Conservation (phyloP, 2,888 invertebrate species). For the Caenorhabditis macrosperma region DNA sequence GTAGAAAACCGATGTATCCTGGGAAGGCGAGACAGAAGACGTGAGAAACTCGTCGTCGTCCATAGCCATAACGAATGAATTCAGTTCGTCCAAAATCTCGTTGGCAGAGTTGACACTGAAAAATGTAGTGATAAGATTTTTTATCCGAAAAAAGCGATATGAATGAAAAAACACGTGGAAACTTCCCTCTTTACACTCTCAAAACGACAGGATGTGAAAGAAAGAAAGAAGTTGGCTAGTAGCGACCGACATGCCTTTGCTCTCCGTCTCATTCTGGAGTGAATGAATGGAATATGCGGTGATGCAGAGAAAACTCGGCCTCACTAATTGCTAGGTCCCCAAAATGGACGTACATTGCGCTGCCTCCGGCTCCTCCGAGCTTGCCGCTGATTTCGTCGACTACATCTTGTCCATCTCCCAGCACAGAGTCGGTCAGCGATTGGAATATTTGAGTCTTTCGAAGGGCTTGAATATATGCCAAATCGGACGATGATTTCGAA, state of each 20-base stretch:
- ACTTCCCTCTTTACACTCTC: not conserved
- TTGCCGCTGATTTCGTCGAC: slow-evolving; percentile 9
- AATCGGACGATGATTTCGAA: slow-evolving; percentile 19
- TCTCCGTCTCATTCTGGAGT: not conserved
- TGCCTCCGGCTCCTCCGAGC: slow-evolving; percentile 1
- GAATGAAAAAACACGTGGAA: too few species aligned
- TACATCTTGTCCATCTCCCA: slow-evolving; percentile 11
- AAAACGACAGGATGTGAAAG: not conserved
- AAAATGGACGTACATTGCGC: slow-evolving; percentile 36
- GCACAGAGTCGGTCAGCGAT: slow-evolving; percentile 21
- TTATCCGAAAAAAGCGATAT: too few species aligned
- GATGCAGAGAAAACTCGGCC: slow-evolving; percentile 16
- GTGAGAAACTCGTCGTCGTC: not conserved
- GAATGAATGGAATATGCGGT: slow-evolving; percentile 1
- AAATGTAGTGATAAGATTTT: too few species aligned
- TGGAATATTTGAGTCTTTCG: slow-evolving; percentile 25
- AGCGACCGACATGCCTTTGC: not conserved
- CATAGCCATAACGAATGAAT: slow-evolving; percentile 1
- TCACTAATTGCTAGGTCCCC: slow-evolving; percentile 37
- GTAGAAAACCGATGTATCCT: not conserved
- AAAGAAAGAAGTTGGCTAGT: not conserved
- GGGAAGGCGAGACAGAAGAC: not conserved
- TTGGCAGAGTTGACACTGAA: slow-evolving; percentile 16
- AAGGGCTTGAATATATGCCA: slow-evolving; percentile 24
- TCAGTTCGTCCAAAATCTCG: not conserved